phyloP scores from a whole-genome alignment of 2,797 vertebrate species.

The Toxotes lorentzi region DNA sequence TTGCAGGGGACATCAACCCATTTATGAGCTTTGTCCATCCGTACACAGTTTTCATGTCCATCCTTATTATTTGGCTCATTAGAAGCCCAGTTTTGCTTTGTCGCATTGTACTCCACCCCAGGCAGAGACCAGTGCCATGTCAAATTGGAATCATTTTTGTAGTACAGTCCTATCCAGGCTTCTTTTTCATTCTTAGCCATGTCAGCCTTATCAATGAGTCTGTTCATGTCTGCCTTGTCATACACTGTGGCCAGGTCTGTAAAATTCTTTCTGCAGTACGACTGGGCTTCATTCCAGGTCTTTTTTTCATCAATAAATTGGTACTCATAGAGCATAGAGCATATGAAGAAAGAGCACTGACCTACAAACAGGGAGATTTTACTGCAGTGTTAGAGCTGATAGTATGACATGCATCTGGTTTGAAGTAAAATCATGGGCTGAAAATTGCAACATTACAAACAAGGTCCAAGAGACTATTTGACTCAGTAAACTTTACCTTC shows the following conservation, averaged over 20 bases:
- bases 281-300: constrained; percentile 36
- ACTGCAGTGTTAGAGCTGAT: too few species aligned
- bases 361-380: constrained; percentile 18
- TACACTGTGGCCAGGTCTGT: constrained; percentile 56
- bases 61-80: rapidly evolving
- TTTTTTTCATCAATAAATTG: rapidly evolving
- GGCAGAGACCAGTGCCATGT: constrained; percentile 41
- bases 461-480: too few species aligned
- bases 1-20: not conserved
- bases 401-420: too few species aligned
- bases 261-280: not conserved
- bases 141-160: rapidly evolving
- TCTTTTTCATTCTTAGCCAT: too few species aligned
- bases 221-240: too few species aligned
- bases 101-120: too few species aligned
- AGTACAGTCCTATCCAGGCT: constrained; percentile 29
- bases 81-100: rapidly evolving
- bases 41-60: not conserved
- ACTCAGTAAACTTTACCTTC: too few species aligned
- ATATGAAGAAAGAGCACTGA: not conserved
- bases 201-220: rapidly evolving
- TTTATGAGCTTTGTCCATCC: rapidly evolving
- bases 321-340: not conserved
- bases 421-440: too few species aligned
- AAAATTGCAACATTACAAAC: too few species aligned